Conservation (phyloP, 2,888 invertebrate genomes). For the Drosophila ustulata region DNA sequence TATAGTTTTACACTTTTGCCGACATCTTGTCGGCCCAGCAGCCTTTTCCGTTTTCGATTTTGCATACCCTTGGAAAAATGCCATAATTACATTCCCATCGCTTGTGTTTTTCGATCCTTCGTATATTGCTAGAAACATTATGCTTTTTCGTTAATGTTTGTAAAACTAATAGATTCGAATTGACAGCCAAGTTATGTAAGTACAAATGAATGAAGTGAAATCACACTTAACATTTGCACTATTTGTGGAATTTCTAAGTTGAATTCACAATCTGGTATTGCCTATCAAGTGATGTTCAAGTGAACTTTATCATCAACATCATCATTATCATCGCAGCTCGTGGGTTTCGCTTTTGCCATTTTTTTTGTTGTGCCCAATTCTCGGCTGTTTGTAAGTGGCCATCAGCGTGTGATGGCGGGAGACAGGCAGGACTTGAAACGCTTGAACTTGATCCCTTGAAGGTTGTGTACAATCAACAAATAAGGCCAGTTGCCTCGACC, state of each 20-base stretch:
- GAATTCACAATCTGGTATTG: slow-evolving; percentile 12
- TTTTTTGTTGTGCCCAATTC: slow-evolving; percentile 31
- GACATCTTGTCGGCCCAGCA: slow-evolving; percentile 53
- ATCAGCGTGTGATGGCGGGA: slow-evolving; percentile 22
- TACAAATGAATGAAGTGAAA: not conserved
- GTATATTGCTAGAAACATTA: not conserved
- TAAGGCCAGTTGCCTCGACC: slow-evolving; percentile 51
- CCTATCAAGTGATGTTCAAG: slow-evolving; percentile 18
- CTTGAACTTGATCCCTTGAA: slow-evolving; percentile 73
- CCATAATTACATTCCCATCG: slow-evolving; percentile 19
- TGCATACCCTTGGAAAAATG: slow-evolving; percentile 34
- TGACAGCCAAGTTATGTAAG: not conserved
- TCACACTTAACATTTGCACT: not conserved
- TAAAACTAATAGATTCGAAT: not conserved
- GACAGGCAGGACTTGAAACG: slow-evolving; percentile 35
- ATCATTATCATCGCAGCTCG: slow-evolving; percentile 25
- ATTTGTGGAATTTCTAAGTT: slow-evolving; percentile 4
- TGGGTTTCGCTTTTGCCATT: slow-evolving; percentile 20
- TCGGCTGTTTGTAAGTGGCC: slow-evolving; percentile 63
- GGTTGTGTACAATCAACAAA: slow-evolving; percentile 61
- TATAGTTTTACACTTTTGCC: slow-evolving; percentile 43
- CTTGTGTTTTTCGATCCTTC: not conserved
- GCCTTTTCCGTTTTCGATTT: slow-evolving; percentile 57
- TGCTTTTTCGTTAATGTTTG: not conserved
- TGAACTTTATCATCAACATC: slow-evolving; percentile 37